Evolutionary conservation across 2,797 vertebrate genomes (phyloP).

Genomic region (Diplodus puntazzo): DNA sequence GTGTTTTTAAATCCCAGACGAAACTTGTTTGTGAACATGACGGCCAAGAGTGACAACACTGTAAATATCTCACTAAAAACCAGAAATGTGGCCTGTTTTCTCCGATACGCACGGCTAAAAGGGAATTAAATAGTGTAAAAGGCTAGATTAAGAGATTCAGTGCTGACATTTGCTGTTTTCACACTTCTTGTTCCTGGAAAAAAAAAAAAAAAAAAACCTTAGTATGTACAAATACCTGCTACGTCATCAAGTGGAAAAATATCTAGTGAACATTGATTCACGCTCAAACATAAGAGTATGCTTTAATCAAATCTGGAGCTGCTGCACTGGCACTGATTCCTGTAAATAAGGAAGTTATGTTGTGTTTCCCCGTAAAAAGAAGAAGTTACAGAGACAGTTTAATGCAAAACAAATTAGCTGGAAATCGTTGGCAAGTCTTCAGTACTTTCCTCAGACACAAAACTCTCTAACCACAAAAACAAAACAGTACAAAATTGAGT

Average conservation of each 20-base stretch:
- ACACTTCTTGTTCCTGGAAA: background rate
- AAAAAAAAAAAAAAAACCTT: background rate
- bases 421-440: background rate
- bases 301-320: background rate
- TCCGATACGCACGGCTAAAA: background rate
- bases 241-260: background rate
- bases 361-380: background rate
- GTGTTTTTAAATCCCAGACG: background rate
- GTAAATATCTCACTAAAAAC: background rate
- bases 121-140: background rate
- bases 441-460: background rate
- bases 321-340: background rate
- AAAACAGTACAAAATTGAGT: background rate
- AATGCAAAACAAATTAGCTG: background rate
- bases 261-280: background rate
- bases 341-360: background rate
- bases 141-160: background rate
- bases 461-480: background rate
- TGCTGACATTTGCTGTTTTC: constrained; percentile 1
- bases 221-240: background rate
- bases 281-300: background rate
- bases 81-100: background rate
- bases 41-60: background rate
- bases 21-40: constrained; percentile 20
- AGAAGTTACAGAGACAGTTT: background rate